A percentile compares a stretch with the other conserved stretches of the same genome.
These are phyloP conservation scores for Tachysurus vachellii DNA, from an alignment of 2,113 vertebrate genomes.

Conservation along the genomic window DNA sequence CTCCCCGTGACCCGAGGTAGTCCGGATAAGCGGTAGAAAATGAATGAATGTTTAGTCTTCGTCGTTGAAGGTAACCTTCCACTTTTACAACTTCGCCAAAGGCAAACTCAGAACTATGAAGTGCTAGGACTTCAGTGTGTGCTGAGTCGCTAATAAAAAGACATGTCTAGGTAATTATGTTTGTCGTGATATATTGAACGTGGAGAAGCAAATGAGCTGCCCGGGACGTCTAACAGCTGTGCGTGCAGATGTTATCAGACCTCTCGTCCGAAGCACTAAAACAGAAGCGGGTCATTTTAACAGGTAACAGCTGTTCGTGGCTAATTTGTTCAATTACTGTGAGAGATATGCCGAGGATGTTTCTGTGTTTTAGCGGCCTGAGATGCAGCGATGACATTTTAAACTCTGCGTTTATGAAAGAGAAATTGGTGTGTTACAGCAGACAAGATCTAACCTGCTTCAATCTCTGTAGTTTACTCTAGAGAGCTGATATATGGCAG, in stretches of 20 bases:
- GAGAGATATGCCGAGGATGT: slow-evolving; percentile 67
- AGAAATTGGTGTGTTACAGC: not conserved
- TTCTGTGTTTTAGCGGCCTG: slow-evolving; percentile 60
- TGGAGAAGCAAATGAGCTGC: slow-evolving; percentile 64
- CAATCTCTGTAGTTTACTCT: not conserved
- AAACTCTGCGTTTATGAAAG: not conserved
- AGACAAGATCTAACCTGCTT: not conserved
- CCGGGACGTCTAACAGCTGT: slow-evolving; percentile 74
- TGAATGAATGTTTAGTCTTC: not conserved
- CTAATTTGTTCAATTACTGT: slow-evolving; percentile 79
- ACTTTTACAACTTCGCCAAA: slow-evolving; percentile 43
- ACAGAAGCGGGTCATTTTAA: slow-evolving; percentile 76
- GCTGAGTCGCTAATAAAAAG: slow-evolving; percentile 67
- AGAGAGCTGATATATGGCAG: not conserved
- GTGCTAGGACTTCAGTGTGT: not conserved
- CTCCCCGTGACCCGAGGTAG: too few relatives aligned
- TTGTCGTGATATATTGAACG: slow-evolving; percentile 74
- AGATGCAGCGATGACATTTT: slow-evolving; percentile 54
- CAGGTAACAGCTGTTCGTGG: slow-evolving; percentile 76
- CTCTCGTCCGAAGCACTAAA: slow-evolving; percentile 73
- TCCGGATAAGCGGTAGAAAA: too few relatives aligned
- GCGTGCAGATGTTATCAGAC: slow-evolving; percentile 75
- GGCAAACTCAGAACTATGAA: not conserved
- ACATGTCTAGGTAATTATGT: slow-evolving; percentile 77
- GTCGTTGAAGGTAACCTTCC: slow-evolving; percentile 23